Percentiles rank a stretch among this genome's conserved stretches.
These are phyloP conservation scores for Mastomys natalensis DNA, from an alignment of 2,113 vertebrate species.

Conservation along the genomic window DNA sequence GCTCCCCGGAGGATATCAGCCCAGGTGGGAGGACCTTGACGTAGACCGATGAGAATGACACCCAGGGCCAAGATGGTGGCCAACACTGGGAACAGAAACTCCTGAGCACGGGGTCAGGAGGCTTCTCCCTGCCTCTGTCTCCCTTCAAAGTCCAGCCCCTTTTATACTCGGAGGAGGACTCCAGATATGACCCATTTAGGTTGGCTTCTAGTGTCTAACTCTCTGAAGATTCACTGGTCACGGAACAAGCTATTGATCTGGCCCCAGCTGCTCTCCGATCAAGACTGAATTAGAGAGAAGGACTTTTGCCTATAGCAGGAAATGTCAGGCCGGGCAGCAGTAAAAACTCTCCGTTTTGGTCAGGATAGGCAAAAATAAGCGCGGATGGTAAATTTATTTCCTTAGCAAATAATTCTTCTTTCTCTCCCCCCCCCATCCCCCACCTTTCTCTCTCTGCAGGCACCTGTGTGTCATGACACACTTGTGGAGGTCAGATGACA, in stretches of 20 bases:
- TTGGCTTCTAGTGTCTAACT: slow-evolving; percentile 16
- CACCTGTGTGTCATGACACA: neutral
- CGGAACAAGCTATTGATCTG: neutral
- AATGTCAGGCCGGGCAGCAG: neutral
- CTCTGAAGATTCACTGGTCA: neutral
- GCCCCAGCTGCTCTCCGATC: slow-evolving; percentile 12
- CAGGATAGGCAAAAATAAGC: neutral
- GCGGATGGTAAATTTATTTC: neutral
- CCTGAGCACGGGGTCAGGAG: neutral
- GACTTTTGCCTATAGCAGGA: neutral
- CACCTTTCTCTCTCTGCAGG: too few species aligned
- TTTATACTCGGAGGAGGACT: neutral
- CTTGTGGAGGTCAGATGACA: neutral
- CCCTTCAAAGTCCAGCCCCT: neutral
- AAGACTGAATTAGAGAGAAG: neutral
- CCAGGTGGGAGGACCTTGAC: neutral
- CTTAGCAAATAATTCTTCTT: neutral
- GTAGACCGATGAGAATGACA: neutral
- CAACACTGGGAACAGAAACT: neutral
- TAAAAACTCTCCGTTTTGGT: neutral
- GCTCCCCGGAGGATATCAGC: neutral
- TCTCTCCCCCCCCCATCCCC: accelerated
- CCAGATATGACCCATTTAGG: neutral
- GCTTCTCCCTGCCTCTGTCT: neutral
- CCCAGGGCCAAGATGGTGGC: neutral